Percentiles rank a stretch among this genome's conserved stretches.
Evolutionary conservation across 1,140 invertebrate species (phyloP).

Genomic region (Arion vulgaris): DNA sequence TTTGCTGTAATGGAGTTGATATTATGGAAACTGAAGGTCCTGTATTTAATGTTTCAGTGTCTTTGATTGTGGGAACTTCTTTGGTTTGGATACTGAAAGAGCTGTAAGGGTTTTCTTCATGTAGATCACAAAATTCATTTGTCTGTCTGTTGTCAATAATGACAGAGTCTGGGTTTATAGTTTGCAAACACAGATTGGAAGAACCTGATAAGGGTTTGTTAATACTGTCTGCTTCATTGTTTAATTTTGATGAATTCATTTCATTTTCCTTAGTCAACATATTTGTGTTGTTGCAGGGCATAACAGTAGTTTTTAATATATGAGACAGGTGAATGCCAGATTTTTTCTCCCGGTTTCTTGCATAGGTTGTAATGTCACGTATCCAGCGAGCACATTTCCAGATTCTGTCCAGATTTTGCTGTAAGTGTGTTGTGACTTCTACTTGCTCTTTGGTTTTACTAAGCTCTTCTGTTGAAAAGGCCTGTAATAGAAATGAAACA

Average conservation of each 20-base stretch:
- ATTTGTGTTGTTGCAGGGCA: slow-evolving; percentile 21
- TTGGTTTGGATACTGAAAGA: slow-evolving; percentile 26
- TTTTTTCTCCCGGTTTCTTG: slow-evolving; percentile 82
- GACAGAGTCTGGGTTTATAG: slow-evolving; percentile 50
- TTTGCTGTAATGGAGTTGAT: background rate
- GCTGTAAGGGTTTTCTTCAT: slow-evolving; percentile 49
- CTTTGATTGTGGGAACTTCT: slow-evolving; percentile 4
- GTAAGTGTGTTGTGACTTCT: slow-evolving; percentile 76
- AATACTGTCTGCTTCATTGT: slow-evolving; percentile 1
- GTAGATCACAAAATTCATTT: slow-evolving; percentile 66
- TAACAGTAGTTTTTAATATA: slow-evolving; percentile 30
- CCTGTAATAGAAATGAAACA: slow-evolving; percentile 72
- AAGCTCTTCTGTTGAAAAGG: slow-evolving; percentile 91
- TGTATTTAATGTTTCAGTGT: slow-evolving; percentile 35
- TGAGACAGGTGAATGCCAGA: slow-evolving; percentile 67
- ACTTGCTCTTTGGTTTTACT: slow-evolving; percentile 88
- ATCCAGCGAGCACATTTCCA: slow-evolving; percentile 96
- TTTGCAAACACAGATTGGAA: background rate
- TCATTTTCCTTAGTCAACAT: slow-evolving; percentile 11
- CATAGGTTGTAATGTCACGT: slow-evolving; percentile 93
- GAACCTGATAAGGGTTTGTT: slow-evolving; percentile 46
- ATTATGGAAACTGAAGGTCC: background rate
- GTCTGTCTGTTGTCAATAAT: slow-evolving; percentile 65
- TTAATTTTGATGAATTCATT: slow-evolving; percentile 4
- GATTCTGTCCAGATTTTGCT: slow-evolving; percentile 74